phyloP scores from a whole-genome alignment of 2,113 vertebrate species.

The Oriolus oriolus region DNA sequence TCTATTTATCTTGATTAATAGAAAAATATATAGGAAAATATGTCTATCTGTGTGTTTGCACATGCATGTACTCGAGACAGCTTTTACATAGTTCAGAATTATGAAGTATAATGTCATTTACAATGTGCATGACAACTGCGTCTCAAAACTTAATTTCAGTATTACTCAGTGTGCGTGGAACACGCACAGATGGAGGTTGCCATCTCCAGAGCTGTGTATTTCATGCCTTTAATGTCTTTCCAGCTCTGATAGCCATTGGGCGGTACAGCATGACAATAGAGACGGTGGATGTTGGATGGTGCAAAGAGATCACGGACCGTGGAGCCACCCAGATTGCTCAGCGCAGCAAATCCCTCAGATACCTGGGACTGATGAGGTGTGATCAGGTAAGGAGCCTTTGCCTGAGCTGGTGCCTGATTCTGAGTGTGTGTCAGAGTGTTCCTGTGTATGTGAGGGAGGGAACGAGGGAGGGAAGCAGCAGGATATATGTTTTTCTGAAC shows the following conservation, averaged over 20 bases:
- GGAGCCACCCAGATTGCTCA: conserved; percentile 95
- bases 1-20: background rate
- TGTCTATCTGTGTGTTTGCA: background rate
- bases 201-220: background rate
- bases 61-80: background rate
- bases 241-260: conserved; percentile 96
- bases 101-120: background rate
- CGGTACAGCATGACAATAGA: conserved; percentile 95
- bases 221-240: background rate
- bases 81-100: background rate
- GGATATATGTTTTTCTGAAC: background rate
- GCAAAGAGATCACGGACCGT: conserved; percentile 96
- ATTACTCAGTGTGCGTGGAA: background rate
- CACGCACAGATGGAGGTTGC: background rate
- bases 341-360: conserved; percentile 95
- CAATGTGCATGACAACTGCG: background rate
- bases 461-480: background rate
- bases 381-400: conserved; percentile 86
- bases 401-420: background rate
- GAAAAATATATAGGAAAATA: background rate
- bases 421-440: background rate
- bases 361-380: conserved; percentile 96
- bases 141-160: background rate
- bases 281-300: conserved; percentile 98
- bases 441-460: background rate